A percentile compares a stretch with the other conserved stretches of the same genome.
Evolutionary conservation across 2,888 invertebrate species (phyloP).

Genomic region (Papilio protenor): DNA sequence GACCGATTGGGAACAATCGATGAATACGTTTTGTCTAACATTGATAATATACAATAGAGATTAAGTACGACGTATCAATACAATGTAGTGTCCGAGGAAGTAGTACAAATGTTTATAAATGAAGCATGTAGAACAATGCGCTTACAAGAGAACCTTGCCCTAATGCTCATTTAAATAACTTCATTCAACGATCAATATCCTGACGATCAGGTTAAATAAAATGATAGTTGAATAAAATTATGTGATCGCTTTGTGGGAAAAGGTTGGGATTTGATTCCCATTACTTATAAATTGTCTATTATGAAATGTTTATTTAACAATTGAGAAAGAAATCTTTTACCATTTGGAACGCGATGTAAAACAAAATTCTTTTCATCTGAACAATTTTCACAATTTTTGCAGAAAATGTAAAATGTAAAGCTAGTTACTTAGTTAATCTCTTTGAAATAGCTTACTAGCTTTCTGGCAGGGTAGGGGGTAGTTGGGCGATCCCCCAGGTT

Average conservation of each 20-base stretch:
- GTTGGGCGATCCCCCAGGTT: too few species aligned
- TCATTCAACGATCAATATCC: slow-evolving; percentile 32
- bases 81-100: slow-evolving; percentile 40
- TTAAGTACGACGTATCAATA: slow-evolving; percentile 14
- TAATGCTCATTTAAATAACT: slow-evolving; percentile 44
- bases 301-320: not conserved
- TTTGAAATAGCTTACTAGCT: too few species aligned
- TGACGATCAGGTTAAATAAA: slow-evolving; percentile 8
- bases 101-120: slow-evolving; percentile 49
- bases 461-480: too few species aligned
- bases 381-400: not conserved
- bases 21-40: not conserved
- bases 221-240: not conserved
- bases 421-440: too few species aligned
- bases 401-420: not conserved
- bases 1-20: not conserved
- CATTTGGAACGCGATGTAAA: not conserved
- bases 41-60: not conserved
- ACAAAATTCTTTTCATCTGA: too few species aligned
- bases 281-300: not conserved
- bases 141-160: slow-evolving; percentile 49
- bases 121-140: slow-evolving; percentile 56
- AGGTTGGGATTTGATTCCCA: not conserved
- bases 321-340: not conserved
- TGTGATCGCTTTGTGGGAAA: not conserved